Conservation (phyloP, 2,888 invertebrate genomes). For the Zygaena filipendulae region DNA sequence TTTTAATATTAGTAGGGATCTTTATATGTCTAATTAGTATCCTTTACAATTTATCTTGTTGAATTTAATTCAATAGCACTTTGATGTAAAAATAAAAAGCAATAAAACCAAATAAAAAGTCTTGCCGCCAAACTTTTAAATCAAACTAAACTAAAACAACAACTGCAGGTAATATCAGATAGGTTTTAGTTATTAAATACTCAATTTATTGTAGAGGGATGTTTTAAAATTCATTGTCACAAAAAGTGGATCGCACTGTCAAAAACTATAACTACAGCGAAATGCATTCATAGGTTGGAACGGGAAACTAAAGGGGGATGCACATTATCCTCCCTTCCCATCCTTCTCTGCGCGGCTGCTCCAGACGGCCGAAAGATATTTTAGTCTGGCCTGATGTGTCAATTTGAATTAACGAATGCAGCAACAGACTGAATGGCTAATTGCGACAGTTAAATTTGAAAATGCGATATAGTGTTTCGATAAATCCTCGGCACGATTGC, state of each 20-base stretch:
- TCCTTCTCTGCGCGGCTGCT: slow-evolving; percentile 20
- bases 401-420: slow-evolving; percentile 59
- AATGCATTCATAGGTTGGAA: slow-evolving; percentile 25
- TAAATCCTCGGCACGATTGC: slow-evolving; percentile 18
- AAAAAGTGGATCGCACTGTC: slow-evolving; percentile 34
- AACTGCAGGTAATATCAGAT: too few species aligned
- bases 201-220: too few species aligned
- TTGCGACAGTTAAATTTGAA: slow-evolving; percentile 17
- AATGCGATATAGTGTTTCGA: not conserved
- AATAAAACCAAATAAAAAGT: too few species aligned
- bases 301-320: slow-evolving; percentile 26
- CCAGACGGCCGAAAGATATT: slow-evolving; percentile 47
- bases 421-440: slow-evolving; percentile 32
- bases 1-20: too few species aligned
- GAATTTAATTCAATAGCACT: too few species aligned
- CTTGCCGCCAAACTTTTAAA: too few species aligned
- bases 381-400: slow-evolving; percentile 63
- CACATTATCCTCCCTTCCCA: too few species aligned
- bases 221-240: slow-evolving; percentile 18
- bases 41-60: too few species aligned
- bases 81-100: too few species aligned
- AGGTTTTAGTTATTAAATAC: too few species aligned
- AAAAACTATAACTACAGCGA: slow-evolving; percentile 33
- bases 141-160: too few species aligned
- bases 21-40: too few species aligned